These are phyloP conservation scores for Crossaster papposus DNA, from an alignment of 53 echinoderm and acorn worm species.

Conservation along the genomic window DNA sequence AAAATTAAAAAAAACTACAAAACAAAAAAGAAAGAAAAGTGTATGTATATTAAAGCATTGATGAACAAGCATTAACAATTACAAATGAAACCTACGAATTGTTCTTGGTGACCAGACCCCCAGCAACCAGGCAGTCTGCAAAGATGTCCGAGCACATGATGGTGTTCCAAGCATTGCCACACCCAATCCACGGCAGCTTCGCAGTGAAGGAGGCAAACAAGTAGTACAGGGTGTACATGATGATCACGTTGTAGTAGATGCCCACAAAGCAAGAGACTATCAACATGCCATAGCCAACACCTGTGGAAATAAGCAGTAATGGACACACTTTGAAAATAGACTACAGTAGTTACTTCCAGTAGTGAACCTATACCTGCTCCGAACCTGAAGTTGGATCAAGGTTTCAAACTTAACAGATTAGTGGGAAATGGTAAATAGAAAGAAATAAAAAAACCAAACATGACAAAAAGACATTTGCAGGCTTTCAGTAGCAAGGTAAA, in stretches of 20 bases:
- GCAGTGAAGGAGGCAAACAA: constrained; percentile 66
- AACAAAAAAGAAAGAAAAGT: too few relatives aligned
- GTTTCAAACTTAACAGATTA: too few relatives aligned
- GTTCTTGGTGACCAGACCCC: constrained; percentile 30
- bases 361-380: too few relatives aligned
- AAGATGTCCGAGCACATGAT: constrained; percentile 27
- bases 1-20: too few relatives aligned
- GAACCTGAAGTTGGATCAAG: too few relatives aligned
- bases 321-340: not conserved
- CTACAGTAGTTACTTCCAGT: too few relatives aligned
- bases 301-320: constrained; percentile 14
- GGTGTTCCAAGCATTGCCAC: constrained; percentile 56
- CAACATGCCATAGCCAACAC: constrained; percentile 75
- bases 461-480: too few relatives aligned
- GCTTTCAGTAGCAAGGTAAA: too few relatives aligned
- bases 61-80: too few relatives aligned
- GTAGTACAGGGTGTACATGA: constrained; percentile 74
- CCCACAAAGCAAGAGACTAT: constrained; percentile 60
- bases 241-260: constrained; percentile 74
- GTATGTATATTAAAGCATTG: too few relatives aligned
- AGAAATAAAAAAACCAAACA: too few relatives aligned
- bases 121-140: constrained; percentile 14
- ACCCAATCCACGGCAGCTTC: constrained; percentile 67
- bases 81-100: constrained; percentile 34
- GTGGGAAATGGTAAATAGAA: too few relatives aligned